phyloP scores from a whole-genome alignment of 2,797 vertebrate genomes.

The Enoplosus armatus region DNA sequence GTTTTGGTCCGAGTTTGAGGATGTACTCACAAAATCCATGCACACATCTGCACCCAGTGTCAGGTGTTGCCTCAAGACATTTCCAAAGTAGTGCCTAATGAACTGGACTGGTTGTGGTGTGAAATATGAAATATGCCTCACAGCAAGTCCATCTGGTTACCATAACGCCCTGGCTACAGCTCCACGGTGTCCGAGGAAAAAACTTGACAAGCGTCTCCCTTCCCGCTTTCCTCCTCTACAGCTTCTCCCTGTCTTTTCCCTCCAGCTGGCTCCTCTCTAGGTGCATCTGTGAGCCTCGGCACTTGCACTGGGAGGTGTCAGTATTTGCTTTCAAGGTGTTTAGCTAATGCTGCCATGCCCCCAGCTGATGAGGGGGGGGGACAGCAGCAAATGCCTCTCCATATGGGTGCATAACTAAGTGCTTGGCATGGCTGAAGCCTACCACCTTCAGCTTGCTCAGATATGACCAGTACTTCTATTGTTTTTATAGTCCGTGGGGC shows the following conservation, averaged over 20 bases:
- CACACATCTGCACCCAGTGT: conserved; percentile 39
- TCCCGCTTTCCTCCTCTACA: conserved; percentile 17
- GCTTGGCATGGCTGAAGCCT: conserved; percentile 32
- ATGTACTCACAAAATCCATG: conserved; percentile 3
- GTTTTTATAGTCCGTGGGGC: conserved; percentile 16
- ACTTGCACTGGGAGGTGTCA: conserved; percentile 56
- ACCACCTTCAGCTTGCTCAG: conserved; percentile 2
- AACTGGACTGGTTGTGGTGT: conserved; percentile 24
- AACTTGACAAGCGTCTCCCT: conserved; percentile 50
- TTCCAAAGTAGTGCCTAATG: conserved; percentile 37
- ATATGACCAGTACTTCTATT: conserved; percentile 16
- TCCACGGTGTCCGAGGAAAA: conserved; percentile 53
- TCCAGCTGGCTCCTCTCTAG: conserved; percentile 64
- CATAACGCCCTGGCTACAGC: conserved; percentile 38
- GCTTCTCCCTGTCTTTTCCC: conserved; percentile 32
- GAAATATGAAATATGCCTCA: conserved; percentile 60
- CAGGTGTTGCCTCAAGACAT: conserved; percentile 18
- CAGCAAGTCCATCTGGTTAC: conserved; percentile 68
- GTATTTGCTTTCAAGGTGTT: conserved; percentile 72
- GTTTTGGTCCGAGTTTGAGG: conserved; percentile 9
- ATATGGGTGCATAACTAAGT: conserved; percentile 58
- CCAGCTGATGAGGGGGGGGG: conserved; percentile 29
- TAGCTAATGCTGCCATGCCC: conserved; percentile 61
- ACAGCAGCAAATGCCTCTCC: conserved; percentile 56
- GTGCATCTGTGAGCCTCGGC: conserved; percentile 56